A percentile compares a stretch with the other conserved stretches of the same genome.
Evolutionary conservation across 2,888 invertebrate genomes (phyloP).

Genomic region (Dascillus cervinus): DNA sequence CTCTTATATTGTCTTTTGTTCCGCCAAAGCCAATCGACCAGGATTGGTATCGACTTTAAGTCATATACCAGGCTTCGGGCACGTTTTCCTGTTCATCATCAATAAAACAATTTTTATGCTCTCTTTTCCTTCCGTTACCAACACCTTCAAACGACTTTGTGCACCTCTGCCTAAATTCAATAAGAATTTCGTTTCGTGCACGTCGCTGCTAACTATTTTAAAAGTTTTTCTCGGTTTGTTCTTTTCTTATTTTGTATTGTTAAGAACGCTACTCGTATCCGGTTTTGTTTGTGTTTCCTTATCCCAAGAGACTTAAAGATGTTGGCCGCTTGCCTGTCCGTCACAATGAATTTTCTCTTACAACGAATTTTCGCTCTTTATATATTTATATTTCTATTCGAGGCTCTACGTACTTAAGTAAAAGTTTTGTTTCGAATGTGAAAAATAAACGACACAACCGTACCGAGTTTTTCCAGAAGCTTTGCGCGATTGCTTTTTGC

Average conservation of each 20-base stretch:
- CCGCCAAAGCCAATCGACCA: slow-evolving; percentile 10
- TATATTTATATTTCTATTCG: slow-evolving; percentile 17
- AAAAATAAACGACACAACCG: too few species aligned
- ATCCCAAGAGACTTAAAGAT: slow-evolving; percentile 11
- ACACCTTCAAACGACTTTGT: too few species aligned
- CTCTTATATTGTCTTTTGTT: slow-evolving; percentile 16
- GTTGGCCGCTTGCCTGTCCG: slow-evolving; percentile 15
- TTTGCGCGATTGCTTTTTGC: too few species aligned
- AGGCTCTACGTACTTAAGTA: too few species aligned
- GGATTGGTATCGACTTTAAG: slow-evolving; percentile 11
- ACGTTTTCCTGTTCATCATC: neutral
- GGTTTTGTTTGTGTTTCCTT: slow-evolving; percentile 16
- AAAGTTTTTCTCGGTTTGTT: slow-evolving; percentile 7
- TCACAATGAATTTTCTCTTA: slow-evolving; percentile 19
- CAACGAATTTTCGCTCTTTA: slow-evolving; percentile 16
- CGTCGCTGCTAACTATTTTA: slow-evolving; percentile 2
- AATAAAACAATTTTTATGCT: too few species aligned
- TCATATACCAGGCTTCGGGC: neutral
- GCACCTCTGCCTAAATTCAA: slow-evolving; percentile 12
- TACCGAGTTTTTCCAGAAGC: too few species aligned
- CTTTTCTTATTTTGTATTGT: slow-evolving; percentile 15
- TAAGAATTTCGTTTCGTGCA: slow-evolving; percentile 16
- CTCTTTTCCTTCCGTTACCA: too few species aligned
- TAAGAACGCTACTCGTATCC: slow-evolving; percentile 8
- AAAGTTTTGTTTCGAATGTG: too few species aligned